Conservation (phyloP, 64 coral and sea anemone genomes). For the Stylophora pistillata region DNA sequence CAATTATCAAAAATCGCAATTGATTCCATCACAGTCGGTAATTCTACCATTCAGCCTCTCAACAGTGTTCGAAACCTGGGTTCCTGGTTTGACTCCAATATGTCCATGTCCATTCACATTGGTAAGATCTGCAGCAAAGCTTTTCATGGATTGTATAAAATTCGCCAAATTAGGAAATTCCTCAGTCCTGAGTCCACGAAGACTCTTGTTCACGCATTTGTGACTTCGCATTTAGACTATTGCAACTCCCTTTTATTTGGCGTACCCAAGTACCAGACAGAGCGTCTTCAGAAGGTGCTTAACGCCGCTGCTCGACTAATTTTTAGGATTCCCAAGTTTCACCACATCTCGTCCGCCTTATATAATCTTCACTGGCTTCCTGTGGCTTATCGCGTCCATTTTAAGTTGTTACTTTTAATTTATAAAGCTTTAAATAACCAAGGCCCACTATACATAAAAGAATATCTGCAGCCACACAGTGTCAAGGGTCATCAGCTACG, state of each 20-base stretch:
- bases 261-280: background rate
- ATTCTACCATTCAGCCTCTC: background rate
- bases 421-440: too few species aligned
- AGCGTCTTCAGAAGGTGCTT: too few species aligned
- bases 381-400: background rate
- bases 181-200: background rate
- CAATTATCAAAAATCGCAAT: conserved; percentile 22
- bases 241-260: conserved; percentile 2
- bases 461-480: too few species aligned
- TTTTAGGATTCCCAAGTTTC: background rate
- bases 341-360: background rate
- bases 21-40: conserved; percentile 1
- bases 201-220: conserved; percentile 10
- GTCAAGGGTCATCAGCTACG: too few species aligned
- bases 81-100: conserved; percentile 32
- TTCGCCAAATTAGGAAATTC: too few species aligned
- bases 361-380: background rate
- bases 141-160: conserved; percentile 10
- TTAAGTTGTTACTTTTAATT: background rate
- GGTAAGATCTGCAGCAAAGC: conserved; percentile 54
- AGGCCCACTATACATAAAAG: too few species aligned
- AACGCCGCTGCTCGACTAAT: background rate
- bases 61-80: conserved; percentile 16
- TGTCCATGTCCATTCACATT: conserved; percentile 38
- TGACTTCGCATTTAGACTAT: conserved; percentile 3